Evolutionary conservation across 1,140 invertebrate species (phyloP).

Genomic region (Dendroctonus valens): DNA sequence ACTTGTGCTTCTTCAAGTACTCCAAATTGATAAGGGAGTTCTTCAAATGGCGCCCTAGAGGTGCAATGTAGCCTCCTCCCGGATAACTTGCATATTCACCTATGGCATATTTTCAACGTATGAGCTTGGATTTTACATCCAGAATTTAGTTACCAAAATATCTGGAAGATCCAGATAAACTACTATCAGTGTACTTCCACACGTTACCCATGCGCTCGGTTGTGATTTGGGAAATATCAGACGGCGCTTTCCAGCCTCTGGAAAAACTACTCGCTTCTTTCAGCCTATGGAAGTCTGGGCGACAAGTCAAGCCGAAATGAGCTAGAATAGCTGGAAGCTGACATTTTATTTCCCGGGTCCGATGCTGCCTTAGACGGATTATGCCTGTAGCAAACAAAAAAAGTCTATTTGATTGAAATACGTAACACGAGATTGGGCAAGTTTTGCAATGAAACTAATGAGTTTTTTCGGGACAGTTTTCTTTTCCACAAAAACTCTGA

Average conservation of each 20-base stretch:
- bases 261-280: slow-evolving; percentile 25
- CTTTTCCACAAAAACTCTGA: too few relatives aligned
- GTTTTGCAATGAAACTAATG: too few relatives aligned
- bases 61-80: slow-evolving; percentile 36
- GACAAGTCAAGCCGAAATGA: slow-evolving; percentile 3
- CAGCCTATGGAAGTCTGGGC: slow-evolving; percentile 11
- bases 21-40: slow-evolving; percentile 39
- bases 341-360: slow-evolving; percentile 19
- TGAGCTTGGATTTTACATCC: neutral
- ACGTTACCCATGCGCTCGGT: slow-evolving; percentile 28
- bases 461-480: too few relatives aligned
- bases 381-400: slow-evolving; percentile 15
- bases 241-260: slow-evolving; percentile 14
- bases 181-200: slow-evolving; percentile 30
- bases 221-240: slow-evolving; percentile 2
- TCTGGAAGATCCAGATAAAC: slow-evolving; percentile 16
- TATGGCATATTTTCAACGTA: slow-evolving; percentile 11
- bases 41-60: slow-evolving; percentile 35
- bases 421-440: too few relatives aligned
- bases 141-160: slow-evolving; percentile 23
- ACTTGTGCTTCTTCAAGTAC: slow-evolving; percentile 36
- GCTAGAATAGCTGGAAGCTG: neutral
- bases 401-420: too few relatives aligned
- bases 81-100: slow-evolving; percentile 35
- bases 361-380: slow-evolving; percentile 36